Percentiles rank a stretch among this genome's conserved stretches.
These are phyloP conservation scores for Monomorium pharaonis DNA, from an alignment of 1,140 invertebrate species.

Conservation along the genomic window DNA sequence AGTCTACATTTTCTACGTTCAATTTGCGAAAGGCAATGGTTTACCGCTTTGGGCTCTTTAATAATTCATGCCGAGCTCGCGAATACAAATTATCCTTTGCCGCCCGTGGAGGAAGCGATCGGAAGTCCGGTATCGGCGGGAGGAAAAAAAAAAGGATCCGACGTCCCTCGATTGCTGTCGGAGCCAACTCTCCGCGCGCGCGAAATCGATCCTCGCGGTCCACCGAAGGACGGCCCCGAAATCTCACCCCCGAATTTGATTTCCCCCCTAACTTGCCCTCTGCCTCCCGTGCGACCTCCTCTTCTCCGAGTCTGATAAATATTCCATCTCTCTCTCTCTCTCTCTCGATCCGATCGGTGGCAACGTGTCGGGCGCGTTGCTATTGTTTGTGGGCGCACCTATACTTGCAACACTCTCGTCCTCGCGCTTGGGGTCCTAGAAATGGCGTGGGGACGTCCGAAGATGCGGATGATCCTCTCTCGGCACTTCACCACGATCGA, in stretches of 20 bases:
- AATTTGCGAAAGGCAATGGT: slow-evolving; percentile 27
- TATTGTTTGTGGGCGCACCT: slow-evolving; percentile 10
- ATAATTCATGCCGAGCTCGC: slow-evolving; percentile 33
- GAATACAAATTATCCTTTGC: neutral
- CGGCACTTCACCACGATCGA: slow-evolving; percentile 20
- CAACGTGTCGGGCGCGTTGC: neutral
- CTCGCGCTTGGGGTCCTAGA: neutral
- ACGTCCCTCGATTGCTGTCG: neutral
- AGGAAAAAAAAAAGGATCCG: neutral
- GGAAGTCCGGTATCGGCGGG: neutral
- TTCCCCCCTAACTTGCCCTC: too few species aligned
- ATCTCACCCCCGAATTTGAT: slow-evolving; percentile 8
- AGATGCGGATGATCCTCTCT: slow-evolving; percentile 2
- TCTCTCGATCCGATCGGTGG: neutral
- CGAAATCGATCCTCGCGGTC: neutral
- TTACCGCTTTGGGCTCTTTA: neutral
- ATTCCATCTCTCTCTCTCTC: slow-evolving; percentile 23
- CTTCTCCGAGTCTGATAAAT: slow-evolving; percentile 27
- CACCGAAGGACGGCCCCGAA: neutral
- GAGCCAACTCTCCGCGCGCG: neutral
- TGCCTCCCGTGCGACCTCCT: neutral
- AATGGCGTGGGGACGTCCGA: neutral
- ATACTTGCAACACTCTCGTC: neutral
- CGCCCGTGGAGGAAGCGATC: neutral
- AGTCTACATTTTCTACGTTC: slow-evolving; percentile 28